A percentile compares a stretch with the other conserved stretches of the same genome.
These are phyloP conservation scores for Leptogaster cylindrica DNA, from an alignment of 2,888 invertebrate genomes.

Conservation along the genomic window DNA sequence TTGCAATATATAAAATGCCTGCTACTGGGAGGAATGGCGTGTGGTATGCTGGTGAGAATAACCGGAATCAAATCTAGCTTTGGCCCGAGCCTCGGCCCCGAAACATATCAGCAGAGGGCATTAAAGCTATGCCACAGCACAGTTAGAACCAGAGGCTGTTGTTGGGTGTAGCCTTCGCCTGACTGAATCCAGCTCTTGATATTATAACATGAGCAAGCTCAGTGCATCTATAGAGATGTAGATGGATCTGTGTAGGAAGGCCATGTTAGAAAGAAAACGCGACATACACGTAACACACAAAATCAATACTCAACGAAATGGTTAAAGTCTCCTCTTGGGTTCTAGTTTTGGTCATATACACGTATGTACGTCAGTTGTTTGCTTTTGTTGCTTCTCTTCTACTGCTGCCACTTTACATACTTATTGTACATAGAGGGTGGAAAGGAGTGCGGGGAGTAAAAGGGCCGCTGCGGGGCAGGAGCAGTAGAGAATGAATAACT, in stretches of 20 bases:
- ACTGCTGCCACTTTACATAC: constrained; percentile 37
- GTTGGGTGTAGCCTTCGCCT: constrained; percentile 37
- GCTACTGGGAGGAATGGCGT: constrained; percentile 5
- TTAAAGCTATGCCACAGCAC: constrained; percentile 6
- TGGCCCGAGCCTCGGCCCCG: constrained; percentile 5
- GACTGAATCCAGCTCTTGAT: constrained; percentile 40
- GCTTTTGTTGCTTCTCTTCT: constrained; percentile 34
- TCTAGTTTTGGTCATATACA: constrained; percentile 41
- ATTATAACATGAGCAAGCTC: constrained; percentile 42
- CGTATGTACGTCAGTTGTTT: constrained; percentile 34
- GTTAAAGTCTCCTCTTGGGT: constrained; percentile 40
- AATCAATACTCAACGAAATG: constrained; percentile 45
- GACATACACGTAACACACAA: constrained; percentile 41
- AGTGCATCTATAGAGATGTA: constrained; percentile 37
- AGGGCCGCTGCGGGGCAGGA: too few relatives aligned
- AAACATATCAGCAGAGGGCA: constrained; percentile 23
- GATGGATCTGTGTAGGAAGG: constrained; percentile 33
- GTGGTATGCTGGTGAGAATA: constrained; percentile 27
- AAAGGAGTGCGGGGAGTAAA: constrained; percentile 1
- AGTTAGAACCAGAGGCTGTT: constrained; percentile 20
- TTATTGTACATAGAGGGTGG: constrained; percentile 35
- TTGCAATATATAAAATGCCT: constrained; percentile 25
- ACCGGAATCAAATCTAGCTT: constrained; percentile 21
- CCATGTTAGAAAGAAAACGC: constrained; percentile 42
- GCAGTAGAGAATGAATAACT: constrained; percentile 4